phyloP scores from a whole-genome alignment of 2,888 invertebrate genomes.

The Endomychus coccineus region DNA sequence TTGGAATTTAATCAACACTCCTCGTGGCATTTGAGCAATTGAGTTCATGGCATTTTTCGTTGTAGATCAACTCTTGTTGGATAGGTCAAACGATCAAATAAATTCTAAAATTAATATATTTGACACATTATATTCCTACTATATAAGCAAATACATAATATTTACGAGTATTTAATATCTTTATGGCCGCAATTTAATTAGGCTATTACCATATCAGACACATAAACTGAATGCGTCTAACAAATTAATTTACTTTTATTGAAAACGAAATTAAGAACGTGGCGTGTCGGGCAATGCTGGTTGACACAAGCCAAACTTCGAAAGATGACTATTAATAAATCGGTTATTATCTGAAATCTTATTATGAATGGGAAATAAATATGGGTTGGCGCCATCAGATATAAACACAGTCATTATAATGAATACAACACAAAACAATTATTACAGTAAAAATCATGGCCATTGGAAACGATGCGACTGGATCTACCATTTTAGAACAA shows the following conservation, averaged over 20 bases:
- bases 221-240: slow-evolving; percentile 6
- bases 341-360: slow-evolving; percentile 12
- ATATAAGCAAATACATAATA: slow-evolving; percentile 8
- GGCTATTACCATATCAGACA: slow-evolving; percentile 11
- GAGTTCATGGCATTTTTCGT: too few species aligned
- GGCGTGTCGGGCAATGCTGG: slow-evolving; percentile 5
- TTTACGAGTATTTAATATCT: slow-evolving; percentile 11
- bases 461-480: too few species aligned
- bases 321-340: slow-evolving; percentile 8
- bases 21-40: too few species aligned
- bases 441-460: too few species aligned
- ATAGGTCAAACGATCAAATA: too few species aligned
- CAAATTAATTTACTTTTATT: slow-evolving; percentile 11
- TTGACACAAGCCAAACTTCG: slow-evolving; percentile 11
- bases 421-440: too few species aligned
- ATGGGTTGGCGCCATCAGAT: slow-evolving; percentile 13
- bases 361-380: slow-evolving; percentile 16
- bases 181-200: slow-evolving; percentile 13
- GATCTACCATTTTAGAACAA: too few species aligned
- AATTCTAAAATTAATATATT: too few species aligned
- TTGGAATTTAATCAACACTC: too few species aligned
- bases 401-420: too few species aligned
- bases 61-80: too few species aligned
- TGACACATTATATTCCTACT: too few species aligned
- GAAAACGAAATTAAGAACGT: slow-evolving; percentile 8